A percentile compares a stretch with the other conserved stretches of the same genome.
phyloP scores from a whole-genome alignment of 2,113 vertebrate species.

The Xiphophorus maculatus region DNA sequence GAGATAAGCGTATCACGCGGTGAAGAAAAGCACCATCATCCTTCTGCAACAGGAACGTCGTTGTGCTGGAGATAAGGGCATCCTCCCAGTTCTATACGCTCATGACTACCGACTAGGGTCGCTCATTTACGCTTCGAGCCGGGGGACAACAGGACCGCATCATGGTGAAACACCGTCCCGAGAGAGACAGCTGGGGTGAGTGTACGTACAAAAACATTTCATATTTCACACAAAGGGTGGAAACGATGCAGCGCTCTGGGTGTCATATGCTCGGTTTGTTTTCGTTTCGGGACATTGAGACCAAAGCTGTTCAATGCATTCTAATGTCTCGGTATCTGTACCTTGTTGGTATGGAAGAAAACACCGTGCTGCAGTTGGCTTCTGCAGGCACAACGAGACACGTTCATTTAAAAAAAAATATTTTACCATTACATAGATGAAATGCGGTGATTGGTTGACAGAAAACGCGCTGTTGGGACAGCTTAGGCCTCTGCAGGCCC shows the following conservation, averaged over 20 bases:
- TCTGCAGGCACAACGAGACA: neutral
- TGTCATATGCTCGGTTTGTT: constrained; percentile 31
- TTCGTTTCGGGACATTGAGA: neutral
- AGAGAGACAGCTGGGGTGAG: constrained; percentile 95
- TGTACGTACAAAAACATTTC: constrained; percentile 64
- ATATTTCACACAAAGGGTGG: constrained; percentile 45
- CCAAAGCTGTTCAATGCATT: neutral
- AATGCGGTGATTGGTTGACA: constrained; percentile 1
- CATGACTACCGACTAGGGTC: constrained; percentile 69
- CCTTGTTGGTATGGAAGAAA: neutral
- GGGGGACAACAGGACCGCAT: constrained; percentile 48
- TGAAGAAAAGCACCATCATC: constrained; percentile 74
- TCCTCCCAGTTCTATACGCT: constrained; percentile 63
- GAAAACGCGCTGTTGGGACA: neutral
- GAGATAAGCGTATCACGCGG: constrained; percentile 3
- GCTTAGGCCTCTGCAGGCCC: constrained; percentile 23
- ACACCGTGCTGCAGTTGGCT: neutral
- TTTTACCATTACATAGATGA: neutral
- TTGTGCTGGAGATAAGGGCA: constrained; percentile 64
- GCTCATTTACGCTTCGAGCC: constrained; percentile 32
- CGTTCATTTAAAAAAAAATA: too few relatives aligned
- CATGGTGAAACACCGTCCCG: constrained; percentile 87
- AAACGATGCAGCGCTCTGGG: constrained; percentile 35
- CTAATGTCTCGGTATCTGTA: neutral
- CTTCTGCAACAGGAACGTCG: constrained; percentile 74